These are phyloP conservation scores for Callimorpha dominula DNA, from an alignment of 2,888 invertebrate species.

Conservation along the genomic window DNA sequence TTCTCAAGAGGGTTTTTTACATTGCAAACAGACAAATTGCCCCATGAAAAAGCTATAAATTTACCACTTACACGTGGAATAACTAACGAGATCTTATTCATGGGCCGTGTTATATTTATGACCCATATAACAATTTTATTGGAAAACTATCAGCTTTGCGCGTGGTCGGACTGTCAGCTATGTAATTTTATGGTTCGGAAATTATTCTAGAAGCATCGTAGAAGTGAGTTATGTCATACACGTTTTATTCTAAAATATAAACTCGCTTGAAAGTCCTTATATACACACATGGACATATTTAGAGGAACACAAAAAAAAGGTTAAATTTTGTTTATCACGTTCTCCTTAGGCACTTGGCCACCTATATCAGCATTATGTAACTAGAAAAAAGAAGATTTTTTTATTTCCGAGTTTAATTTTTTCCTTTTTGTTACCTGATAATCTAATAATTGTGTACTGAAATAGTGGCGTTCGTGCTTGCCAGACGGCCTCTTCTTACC, in stretches of 20 bases:
- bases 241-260: background rate
- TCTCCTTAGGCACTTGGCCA: too few relatives aligned
- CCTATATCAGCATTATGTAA: too few relatives aligned
- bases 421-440: too few relatives aligned
- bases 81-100: conserved; percentile 13
- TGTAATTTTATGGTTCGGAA: conserved; percentile 4
- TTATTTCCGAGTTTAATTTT: too few relatives aligned
- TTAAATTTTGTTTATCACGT: too few relatives aligned
- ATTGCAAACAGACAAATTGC: background rate
- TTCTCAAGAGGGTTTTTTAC: background rate
- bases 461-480: too few relatives aligned
- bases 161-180: background rate
- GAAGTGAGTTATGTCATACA: background rate
- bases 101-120: conserved; percentile 14
- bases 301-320: too few relatives aligned
- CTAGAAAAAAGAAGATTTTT: too few relatives aligned
- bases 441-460: too few relatives aligned
- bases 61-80: conserved; percentile 37
- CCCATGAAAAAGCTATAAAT: conserved; percentile 38
- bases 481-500: too few relatives aligned
- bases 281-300: background rate
- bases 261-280: background rate
- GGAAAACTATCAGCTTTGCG: conserved; percentile 19
- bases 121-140: conserved; percentile 14
- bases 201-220: conserved; percentile 1